Percentiles rank a stretch among this genome's conserved stretches.
phyloP scores from a whole-genome alignment of 2,113 vertebrate genomes.

The Oplegnathus fasciatus region DNA sequence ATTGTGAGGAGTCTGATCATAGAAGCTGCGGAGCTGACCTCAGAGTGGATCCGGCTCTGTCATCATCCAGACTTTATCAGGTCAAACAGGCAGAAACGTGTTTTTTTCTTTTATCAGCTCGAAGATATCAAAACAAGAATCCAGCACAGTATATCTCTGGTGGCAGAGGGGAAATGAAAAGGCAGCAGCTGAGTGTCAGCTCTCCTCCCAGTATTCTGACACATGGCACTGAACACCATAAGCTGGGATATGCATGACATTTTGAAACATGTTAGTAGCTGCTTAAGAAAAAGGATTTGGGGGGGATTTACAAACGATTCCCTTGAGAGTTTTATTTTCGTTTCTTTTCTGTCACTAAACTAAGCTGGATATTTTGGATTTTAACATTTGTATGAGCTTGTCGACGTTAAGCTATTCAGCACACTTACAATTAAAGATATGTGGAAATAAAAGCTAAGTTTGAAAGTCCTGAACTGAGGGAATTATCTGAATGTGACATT shows the following conservation, averaged over 20 bases:
- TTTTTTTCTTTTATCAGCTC: slow-evolving; percentile 43
- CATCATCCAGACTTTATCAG: slow-evolving; percentile 35
- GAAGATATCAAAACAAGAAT: slow-evolving; percentile 45
- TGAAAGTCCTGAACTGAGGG: slow-evolving; percentile 27
- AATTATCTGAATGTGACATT: slow-evolving; percentile 48
- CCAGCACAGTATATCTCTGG: slow-evolving; percentile 27
- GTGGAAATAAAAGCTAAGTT: slow-evolving; percentile 13
- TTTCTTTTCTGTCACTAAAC: slow-evolving; percentile 62
- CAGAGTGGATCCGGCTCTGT: slow-evolving; percentile 20
- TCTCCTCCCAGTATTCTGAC: slow-evolving; percentile 49
- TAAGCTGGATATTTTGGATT: slow-evolving; percentile 74
- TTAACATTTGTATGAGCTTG: slow-evolving; percentile 41
- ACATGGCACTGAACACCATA: slow-evolving; percentile 55
- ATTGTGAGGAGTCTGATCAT: slow-evolving; percentile 32
- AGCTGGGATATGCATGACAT: slow-evolving; percentile 71
- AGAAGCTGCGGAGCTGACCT: slow-evolving; percentile 46
- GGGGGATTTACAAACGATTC: slow-evolving; percentile 70
- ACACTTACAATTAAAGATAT: slow-evolving; percentile 27
- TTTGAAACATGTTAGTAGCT: slow-evolving; percentile 71
- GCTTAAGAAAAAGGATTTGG: slow-evolving; percentile 74
- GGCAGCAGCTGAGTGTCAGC: slow-evolving; percentile 56
- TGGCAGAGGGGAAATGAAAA: slow-evolving; percentile 64
- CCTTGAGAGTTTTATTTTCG: slow-evolving; percentile 58
- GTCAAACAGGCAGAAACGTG: slow-evolving; percentile 28
- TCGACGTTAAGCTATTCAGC: slow-evolving; percentile 47